These are phyloP conservation scores for Archocentrus centrarchus DNA, from an alignment of 2,113 vertebrate species.

Conservation along the genomic window DNA sequence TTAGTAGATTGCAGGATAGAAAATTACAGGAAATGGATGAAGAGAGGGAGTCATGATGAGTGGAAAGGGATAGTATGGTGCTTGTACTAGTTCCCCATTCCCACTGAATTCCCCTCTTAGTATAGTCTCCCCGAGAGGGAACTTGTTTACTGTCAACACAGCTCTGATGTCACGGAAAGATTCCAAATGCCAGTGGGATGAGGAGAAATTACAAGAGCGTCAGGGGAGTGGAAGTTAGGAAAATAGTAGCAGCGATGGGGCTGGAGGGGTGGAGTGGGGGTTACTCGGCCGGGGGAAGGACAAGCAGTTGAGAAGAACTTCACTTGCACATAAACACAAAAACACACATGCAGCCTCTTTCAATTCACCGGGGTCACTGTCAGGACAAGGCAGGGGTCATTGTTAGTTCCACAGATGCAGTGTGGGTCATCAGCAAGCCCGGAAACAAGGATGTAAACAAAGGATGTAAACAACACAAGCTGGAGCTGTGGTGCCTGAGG, in stretches of 20 bases:
- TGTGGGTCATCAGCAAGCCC: neutral
- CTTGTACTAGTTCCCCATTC: constrained; percentile 33
- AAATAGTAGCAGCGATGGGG: constrained; percentile 17
- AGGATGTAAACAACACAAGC: constrained; percentile 46
- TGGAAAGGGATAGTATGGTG: neutral
- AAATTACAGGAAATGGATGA: constrained; percentile 15
- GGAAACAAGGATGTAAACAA: constrained; percentile 62
- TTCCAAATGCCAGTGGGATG: constrained; percentile 54
- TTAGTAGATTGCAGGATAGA: neutral
- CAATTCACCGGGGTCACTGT: constrained; percentile 27
- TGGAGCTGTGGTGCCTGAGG: neutral
- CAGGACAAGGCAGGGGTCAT: constrained; percentile 21
- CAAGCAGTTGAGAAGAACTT: constrained; percentile 11
- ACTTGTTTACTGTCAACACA: constrained; percentile 75
- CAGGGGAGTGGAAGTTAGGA: constrained; percentile 46
- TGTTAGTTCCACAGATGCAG: constrained; percentile 12
- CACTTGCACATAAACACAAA: constrained; percentile 28
- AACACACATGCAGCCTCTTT: constrained; percentile 43
- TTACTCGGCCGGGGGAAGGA: neutral
- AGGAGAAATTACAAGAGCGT: constrained; percentile 16
- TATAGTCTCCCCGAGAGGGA: constrained; percentile 67
- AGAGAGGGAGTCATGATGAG: neutral
- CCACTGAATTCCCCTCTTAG: constrained; percentile 63
- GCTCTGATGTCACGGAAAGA: constrained; percentile 82
- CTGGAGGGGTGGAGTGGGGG: constrained; percentile 6